Evolutionary conservation across 2,888 invertebrate genomes (phyloP).

Genomic region (Sphaerophoria taeniata): DNA sequence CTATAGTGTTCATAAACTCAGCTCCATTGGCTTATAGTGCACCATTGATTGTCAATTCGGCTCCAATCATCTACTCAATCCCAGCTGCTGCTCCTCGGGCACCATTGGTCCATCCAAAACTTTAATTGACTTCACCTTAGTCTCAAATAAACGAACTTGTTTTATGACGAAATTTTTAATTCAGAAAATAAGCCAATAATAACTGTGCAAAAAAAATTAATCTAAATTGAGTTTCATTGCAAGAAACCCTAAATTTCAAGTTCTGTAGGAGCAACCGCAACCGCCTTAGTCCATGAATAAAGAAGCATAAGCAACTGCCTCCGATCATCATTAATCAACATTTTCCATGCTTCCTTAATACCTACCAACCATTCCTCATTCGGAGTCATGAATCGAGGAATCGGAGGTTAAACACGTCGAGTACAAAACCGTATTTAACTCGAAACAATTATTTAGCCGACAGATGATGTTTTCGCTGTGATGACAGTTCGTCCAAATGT

Average conservation of each 20-base stretch:
- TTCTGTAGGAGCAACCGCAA: slow-evolving; percentile 39
- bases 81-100: too few species aligned
- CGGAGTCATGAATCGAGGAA: slow-evolving; percentile 6
- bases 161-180: too few species aligned
- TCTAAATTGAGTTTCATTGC: too few species aligned
- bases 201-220: too few species aligned
- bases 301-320: slow-evolving; percentile 47
- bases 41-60: background rate
- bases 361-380: slow-evolving; percentile 1
- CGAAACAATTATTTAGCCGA: slow-evolving; percentile 56
- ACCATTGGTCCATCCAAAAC: background rate
- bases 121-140: too few species aligned
- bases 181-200: too few species aligned
- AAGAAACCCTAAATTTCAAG: too few species aligned
- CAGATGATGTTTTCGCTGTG: slow-evolving; percentile 46
- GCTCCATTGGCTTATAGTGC: background rate
- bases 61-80: slow-evolving; percentile 7
- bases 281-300: slow-evolving; percentile 10
- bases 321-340: slow-evolving; percentile 68
- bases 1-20: background rate
- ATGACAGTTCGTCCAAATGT: slow-evolving; percentile 64
- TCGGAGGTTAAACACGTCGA: slow-evolving; percentile 44
- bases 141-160: too few species aligned
- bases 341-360: slow-evolving; percentile 48
- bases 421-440: slow-evolving; percentile 51